Base-by-base conservation (phyloP, 2,888 invertebrate species). In the Erpobdella octoculata region DNA sequence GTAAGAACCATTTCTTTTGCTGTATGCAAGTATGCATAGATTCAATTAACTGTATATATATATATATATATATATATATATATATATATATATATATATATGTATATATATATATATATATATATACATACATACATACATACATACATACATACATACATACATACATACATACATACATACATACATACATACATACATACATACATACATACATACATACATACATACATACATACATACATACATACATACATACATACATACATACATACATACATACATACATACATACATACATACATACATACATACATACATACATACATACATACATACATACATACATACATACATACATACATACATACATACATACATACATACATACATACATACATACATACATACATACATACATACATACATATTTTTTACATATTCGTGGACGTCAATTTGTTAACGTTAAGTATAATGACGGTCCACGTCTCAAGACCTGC, bases 191-290 rank as follows among this genome's bases (percentile, higher is more conserved):
- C n/a, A 25, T 67, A 21, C 67, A 25, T 36, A 35, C 36, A 67
- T 1, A 28, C 64, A 72, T 46, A 71, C 61, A 71, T 71, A 71
- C 61, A 72, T 58, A 72, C 59, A 72, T 61, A 71, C 59, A 71
- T 41, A 71, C 59, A 71, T 71, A 71, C 69, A 72, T 70, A 71
- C 61, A 72, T 71, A 71, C 61, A 71, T 25, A 53, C 62, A 72
- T 35, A 5, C 36, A 61, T 72, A 71, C 46, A 72, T 37, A 58
- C 48, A 37, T 72, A 21, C 38, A 37, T 71, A 37, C 67, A 64
- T 64, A 35, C 64, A 62, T 25, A 3, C 62, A 62, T 6, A 3
- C 62, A 62, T 6, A 3, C 62, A 62, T 6, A 3, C 62, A 62
- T 28, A 3, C 64, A 64, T 64, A 64, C 64, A 64, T 64, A 64